A percentile compares a stretch with the other conserved stretches of the same genome.
Evolutionary conservation across 2,888 invertebrate genomes (phyloP).

Genomic region (Synanthedon myopaeformis): DNA sequence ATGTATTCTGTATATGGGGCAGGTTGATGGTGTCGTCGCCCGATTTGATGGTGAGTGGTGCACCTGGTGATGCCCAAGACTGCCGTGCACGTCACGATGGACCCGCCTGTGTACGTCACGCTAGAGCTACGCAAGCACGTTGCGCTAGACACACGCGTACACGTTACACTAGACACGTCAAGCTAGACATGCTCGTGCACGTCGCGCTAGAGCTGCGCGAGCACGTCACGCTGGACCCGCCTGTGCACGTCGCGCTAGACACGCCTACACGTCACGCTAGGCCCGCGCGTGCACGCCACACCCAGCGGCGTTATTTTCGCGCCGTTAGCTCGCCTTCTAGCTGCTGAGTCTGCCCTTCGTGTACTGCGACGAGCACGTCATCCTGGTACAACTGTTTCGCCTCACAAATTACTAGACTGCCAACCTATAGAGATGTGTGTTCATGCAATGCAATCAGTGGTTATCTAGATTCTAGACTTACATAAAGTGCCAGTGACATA

Average conservation of each 20-base stretch:
- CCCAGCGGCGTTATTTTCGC: constrained; percentile 74
- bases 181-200: background rate
- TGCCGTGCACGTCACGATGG: constrained; percentile 83
- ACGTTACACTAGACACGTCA: background rate
- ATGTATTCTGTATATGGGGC: background rate
- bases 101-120: background rate
- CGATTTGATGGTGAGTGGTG: constrained; percentile 82
- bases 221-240: constrained; percentile 72
- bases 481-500: too few species aligned
- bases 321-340: constrained; percentile 80
- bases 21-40: constrained; percentile 91
- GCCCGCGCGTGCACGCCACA: constrained; percentile 80
- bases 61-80: constrained; percentile 83
- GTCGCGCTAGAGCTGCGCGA: constrained; percentile 71
- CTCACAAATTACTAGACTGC: too few species aligned
- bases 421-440: too few species aligned
- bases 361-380: constrained; percentile 82
- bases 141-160: background rate
- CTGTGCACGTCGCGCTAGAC: background rate
- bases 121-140: background rate
- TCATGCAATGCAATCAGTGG: too few species aligned
- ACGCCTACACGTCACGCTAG: background rate
- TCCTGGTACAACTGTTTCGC: constrained; percentile 32
- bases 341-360: constrained; percentile 89
- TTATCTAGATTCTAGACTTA: too few species aligned